A percentile compares a stretch with the other conserved stretches of the same genome.
Evolutionary conservation across 2,888 invertebrate species (phyloP).

Genomic region (Polymixis flavicincta): DNA sequence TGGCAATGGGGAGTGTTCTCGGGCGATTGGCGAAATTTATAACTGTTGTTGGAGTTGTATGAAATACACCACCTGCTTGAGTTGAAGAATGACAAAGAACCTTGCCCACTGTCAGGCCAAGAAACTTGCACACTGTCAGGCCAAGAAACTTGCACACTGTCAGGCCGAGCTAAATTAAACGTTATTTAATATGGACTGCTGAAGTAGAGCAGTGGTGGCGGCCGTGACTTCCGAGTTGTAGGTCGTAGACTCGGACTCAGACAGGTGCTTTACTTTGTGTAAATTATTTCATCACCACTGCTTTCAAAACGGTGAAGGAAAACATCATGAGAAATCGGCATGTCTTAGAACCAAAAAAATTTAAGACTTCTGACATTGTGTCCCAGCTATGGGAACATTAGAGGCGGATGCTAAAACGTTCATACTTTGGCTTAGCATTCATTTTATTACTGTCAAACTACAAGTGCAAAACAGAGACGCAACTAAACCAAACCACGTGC

Average conservation of each 20-base stretch:
- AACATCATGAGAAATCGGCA: too few relatives aligned
- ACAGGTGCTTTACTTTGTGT: too few relatives aligned
- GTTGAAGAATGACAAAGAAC: conserved; percentile 4
- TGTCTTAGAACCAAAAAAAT: too few relatives aligned
- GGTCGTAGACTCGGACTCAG: too few relatives aligned
- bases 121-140: neutral
- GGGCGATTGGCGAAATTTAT: conserved; percentile 46
- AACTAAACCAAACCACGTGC: neutral
- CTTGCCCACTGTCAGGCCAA: neutral
- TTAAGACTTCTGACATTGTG: too few relatives aligned
- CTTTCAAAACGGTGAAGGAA: too few relatives aligned
- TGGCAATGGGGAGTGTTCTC: conserved; percentile 40
- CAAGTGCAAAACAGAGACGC: neutral
- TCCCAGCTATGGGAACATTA: too few relatives aligned
- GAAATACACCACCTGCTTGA: neutral
- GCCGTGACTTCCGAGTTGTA: too few relatives aligned
- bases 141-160: neutral
- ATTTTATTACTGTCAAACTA: neutral
- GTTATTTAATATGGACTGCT: neutral
- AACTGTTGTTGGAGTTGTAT: conserved; percentile 1
- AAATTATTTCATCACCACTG: too few relatives aligned
- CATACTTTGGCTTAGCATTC: too few relatives aligned
- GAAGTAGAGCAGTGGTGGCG: too few relatives aligned
- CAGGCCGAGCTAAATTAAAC: neutral
- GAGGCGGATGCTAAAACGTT: too few relatives aligned